phyloP scores from a whole-genome alignment of 1,140 invertebrate species.

The Drosophila cardini region DNA sequence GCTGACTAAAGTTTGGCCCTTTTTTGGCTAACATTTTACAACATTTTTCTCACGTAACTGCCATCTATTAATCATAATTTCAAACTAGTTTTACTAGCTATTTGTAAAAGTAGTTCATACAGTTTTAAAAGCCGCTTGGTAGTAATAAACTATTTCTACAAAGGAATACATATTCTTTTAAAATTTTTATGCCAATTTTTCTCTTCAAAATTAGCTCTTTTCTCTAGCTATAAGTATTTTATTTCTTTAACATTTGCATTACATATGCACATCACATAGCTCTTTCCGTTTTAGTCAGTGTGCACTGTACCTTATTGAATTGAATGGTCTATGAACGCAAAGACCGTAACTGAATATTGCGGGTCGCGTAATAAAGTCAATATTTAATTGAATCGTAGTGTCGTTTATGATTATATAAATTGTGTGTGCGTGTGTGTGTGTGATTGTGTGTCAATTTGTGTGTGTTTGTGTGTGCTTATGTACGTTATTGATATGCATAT shows the following conservation, averaged over 20 bases:
- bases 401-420: conserved; percentile 46
- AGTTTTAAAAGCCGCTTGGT: too few species aligned
- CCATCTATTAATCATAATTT: too few species aligned
- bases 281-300: background rate
- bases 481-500: conserved; percentile 37
- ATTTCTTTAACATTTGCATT: background rate
- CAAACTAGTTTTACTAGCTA: too few species aligned
- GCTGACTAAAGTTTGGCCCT: too few species aligned
- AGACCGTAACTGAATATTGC: conserved; percentile 34
- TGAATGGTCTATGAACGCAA: conserved; percentile 21
- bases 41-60: too few species aligned
- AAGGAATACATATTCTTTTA: too few species aligned
- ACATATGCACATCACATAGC: background rate
- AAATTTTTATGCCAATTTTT: too few species aligned
- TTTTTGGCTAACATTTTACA: too few species aligned
- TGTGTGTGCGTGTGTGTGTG: background rate
- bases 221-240: background rate
- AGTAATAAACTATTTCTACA: too few species aligned
- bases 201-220: too few species aligned
- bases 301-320: conserved; percentile 49
- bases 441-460: background rate
- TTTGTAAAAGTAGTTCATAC: too few species aligned
- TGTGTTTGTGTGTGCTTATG: background rate
- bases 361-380: conserved; percentile 63
- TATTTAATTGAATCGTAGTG: conserved; percentile 74